Base-by-base conservation (phyloP, 2,797 vertebrate species). In the Manis pentadactyla region DNA sequence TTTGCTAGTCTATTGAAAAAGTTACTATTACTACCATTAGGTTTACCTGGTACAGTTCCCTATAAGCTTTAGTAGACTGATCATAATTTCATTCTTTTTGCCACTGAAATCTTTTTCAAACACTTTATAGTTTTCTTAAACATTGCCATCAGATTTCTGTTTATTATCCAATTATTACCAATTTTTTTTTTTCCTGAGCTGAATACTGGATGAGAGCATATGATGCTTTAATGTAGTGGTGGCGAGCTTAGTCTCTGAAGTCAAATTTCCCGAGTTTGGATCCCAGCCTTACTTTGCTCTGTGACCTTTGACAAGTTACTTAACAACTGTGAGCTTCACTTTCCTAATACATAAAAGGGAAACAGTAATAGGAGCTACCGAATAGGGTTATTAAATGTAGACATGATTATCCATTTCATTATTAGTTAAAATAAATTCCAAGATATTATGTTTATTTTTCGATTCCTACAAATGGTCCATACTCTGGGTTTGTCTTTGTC, bases 41-140 rank as follows among this genome's bases (percentile, higher is more conserved):
- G 83, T 71, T 93, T 81, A 81, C 93, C 75, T 91, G 55, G 9
- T 91, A 75, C 29, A 75, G 19, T 93, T 92, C 75, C 71, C 87
- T 85, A 75, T 34, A 78, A 57, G 12, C 69, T 69, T 81, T 84
- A 82, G 75, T 77, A 84, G 39, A 79, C 73, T 37, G 39, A 95
- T 79, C 34, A 53, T 83, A 87, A 85, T 87, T 94, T 95, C n/a
- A 69, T 93, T 89, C 71, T 91, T 79, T 82, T 96, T 95, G 69
- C 55, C 81, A 37, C 14, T 69, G 34, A 95, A 90, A 93, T 17
- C 61, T 90, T 95, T 93, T 95, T 84, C 95, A 92, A 83, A 39
- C 93, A 34, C 59, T 90, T 92, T 9, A 34, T 23, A 49, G 39
- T 96, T 96, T 95, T 94, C 73, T 94, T 96, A 87, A 92, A 68